Conservation (phyloP, 2,113 vertebrate genomes). For the Corythoichthys intestinalis region DNA sequence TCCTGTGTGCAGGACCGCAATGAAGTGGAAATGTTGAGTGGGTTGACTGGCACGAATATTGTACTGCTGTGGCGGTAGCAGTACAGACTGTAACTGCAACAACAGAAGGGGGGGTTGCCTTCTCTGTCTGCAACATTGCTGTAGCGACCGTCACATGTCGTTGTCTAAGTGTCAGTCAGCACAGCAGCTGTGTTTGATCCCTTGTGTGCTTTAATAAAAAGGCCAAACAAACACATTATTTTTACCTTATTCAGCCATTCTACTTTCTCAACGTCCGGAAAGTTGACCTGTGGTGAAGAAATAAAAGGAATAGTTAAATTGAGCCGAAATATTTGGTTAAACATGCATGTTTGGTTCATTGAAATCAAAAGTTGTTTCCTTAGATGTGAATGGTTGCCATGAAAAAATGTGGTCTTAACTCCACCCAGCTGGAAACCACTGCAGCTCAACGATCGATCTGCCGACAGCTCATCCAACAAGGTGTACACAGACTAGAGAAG, state of each 20-base stretch:
- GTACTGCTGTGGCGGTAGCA: slow-evolving; percentile 54
- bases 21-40: slow-evolving; percentile 67
- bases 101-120: slow-evolving; percentile 36
- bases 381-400: too few species aligned
- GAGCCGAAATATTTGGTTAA: background rate
- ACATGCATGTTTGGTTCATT: too few species aligned
- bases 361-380: too few species aligned
- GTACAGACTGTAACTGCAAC: slow-evolving; percentile 35
- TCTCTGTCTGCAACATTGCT: slow-evolving; percentile 17
- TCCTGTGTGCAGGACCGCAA: slow-evolving; percentile 42
- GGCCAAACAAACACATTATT: background rate
- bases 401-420: too few species aligned
- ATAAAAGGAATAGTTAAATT: background rate
- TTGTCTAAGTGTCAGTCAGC: slow-evolving; percentile 43
- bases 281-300: slow-evolving; percentile 77
- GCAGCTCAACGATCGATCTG: too few species aligned
- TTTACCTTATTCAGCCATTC: slow-evolving; percentile 94
- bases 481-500: too few species aligned
- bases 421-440: too few species aligned
- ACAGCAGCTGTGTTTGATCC: slow-evolving; percentile 42
- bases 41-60: slow-evolving; percentile 33
- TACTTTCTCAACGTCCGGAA: slow-evolving; percentile 87
- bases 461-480: too few species aligned
- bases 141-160: slow-evolving; percentile 24
- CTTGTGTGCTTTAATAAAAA: slow-evolving; percentile 10